A percentile compares a stretch with the other conserved stretches of the same genome.
These are phyloP conservation scores for Microtus ochrogaster DNA, from an alignment of 2,113 vertebrate genomes.

Conservation along the genomic window DNA sequence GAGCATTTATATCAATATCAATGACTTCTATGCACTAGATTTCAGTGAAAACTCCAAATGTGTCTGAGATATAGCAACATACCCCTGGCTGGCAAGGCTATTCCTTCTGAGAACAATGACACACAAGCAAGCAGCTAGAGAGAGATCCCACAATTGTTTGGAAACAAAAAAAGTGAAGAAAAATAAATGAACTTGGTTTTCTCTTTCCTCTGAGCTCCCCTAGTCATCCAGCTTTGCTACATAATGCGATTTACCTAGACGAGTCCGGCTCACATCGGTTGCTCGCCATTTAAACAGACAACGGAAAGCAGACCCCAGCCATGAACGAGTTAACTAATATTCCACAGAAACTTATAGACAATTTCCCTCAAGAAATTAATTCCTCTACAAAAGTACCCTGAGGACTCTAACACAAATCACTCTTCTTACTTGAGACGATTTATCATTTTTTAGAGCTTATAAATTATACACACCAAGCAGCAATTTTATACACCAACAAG, in stretches of 20 bases:
- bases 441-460: constrained; percentile 87
- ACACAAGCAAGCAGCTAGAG: background rate
- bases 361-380: constrained; percentile 83
- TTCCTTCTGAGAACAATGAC: background rate
- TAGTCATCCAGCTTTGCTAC: constrained; percentile 37
- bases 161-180: constrained; percentile 47
- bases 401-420: constrained; percentile 83
- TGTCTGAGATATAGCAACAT: constrained; percentile 11
- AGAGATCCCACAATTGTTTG: constrained; percentile 29
- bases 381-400: constrained; percentile 80
- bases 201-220: constrained; percentile 38
- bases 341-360: constrained; percentile 80
- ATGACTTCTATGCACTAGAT: background rate
- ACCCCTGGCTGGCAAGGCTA: background rate
- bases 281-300: background rate
- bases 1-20: background rate
- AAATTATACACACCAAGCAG: constrained; percentile 84
- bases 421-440: constrained; percentile 82
- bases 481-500: constrained; percentile 87
- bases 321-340: constrained; percentile 82
- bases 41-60: background rate
- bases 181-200: constrained; percentile 37
- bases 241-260: constrained; percentile 25
- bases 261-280: constrained; percentile 33
- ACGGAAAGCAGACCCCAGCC: constrained; percentile 62